phyloP scores from a whole-genome alignment of 2,888 invertebrate genomes.

The Horisme vitalbata region DNA sequence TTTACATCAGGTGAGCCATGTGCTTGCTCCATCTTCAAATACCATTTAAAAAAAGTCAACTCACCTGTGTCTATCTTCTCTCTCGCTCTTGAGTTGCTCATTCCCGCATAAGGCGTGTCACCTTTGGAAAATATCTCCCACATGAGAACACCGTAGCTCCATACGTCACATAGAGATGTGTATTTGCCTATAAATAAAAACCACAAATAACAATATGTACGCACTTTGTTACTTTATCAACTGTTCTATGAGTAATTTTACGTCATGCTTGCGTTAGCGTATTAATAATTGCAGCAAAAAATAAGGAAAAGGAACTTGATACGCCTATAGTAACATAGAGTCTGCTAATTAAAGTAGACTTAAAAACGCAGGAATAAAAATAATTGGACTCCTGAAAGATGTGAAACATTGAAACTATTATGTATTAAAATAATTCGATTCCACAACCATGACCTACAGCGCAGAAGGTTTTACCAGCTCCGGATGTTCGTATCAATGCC shows the following conservation, averaged over 20 bases:
- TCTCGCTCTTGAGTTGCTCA: slow-evolving; percentile 96
- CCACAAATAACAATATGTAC: neutral
- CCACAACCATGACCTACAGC: too few species aligned
- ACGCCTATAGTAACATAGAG: too few species aligned
- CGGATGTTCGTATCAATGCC: too few species aligned
- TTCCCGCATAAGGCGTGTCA: slow-evolving; percentile 95
- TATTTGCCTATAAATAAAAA: slow-evolving; percentile 89
- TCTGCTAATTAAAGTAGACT: too few species aligned
- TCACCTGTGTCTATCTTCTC: slow-evolving; percentile 96
- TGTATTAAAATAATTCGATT: too few species aligned
- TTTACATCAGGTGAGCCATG: too few species aligned
- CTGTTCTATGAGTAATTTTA: neutral
- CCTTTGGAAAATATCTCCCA: slow-evolving; percentile 99
- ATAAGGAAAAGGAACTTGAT: neutral
- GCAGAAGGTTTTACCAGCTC: too few species aligned
- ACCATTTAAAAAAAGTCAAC: too few species aligned
- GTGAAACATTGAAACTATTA: too few species aligned
- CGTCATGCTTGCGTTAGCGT: neutral
- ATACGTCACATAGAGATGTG: slow-evolving; percentile 97
- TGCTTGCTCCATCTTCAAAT: too few species aligned
- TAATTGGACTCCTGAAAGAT: too few species aligned
- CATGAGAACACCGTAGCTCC: slow-evolving; percentile 97
- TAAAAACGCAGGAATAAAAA: too few species aligned
- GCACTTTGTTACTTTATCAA: neutral
- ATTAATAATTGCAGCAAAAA: neutral